Base-by-base conservation (phyloP, 2,113 vertebrate species). In the Athene noctua region DNA sequence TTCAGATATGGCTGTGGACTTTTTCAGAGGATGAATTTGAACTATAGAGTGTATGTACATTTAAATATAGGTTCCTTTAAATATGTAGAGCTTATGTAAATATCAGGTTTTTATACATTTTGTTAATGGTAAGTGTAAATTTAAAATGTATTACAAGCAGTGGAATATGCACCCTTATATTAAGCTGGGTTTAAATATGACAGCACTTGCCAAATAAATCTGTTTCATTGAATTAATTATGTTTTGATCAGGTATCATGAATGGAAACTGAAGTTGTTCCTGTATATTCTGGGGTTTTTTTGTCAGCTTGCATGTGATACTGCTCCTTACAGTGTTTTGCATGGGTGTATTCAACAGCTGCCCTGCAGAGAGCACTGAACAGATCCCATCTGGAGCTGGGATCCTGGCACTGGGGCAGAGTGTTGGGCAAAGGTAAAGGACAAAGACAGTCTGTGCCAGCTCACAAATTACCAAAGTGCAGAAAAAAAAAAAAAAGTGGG, bases 181-280 rank as follows among this genome's bases (percentile, higher is more conserved):
- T 82, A 80, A 46, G 27, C 30, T 90, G 54, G 14, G 19, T 72
- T 80, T 70, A 86, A 86, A 63, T 72, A 55, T 21, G 36, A 40
- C 19, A 44, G n/a, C 27, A n/a, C 71, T 86, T 92, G 52, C 29
- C n/a, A 54, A 58, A 74, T 44, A 32, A 22, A 38, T 46, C 26
- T 19, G 32, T 71, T 92, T 93, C 57, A 38, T 80, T 87, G 26
- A 72, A 62, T 92, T 82, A 73, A 57, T 88, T 91, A 14, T 52
- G 22, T 47, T 80, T n/a, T 30, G 38, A 38, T 80, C 42, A 51
- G 47, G 40, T 26, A 25, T 42, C 13, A 15, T 36, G 70, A 82
- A 80, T 29, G 29, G 75, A 68, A 92, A 59, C 14, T 0, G 1
- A 61, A 63, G 52, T 44, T 66, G 16, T 25, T 90, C 9, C 57